Evolutionary conservation across 1,140 invertebrate species (phyloP), one percentile per base, ranked within the genome.

Genomic region (Musca domestica): DNA sequence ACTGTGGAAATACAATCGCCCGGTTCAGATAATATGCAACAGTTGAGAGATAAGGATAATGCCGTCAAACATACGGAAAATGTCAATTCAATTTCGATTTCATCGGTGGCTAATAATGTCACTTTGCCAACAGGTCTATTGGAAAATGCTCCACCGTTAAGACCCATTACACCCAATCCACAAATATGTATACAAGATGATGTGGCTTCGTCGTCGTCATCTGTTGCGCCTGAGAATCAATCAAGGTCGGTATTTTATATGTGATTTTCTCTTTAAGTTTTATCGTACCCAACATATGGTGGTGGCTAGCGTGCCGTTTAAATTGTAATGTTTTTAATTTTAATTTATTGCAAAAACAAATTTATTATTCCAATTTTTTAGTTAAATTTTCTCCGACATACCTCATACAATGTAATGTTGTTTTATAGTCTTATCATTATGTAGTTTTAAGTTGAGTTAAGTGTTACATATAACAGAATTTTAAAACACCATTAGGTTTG

Each of bases 41-140:
- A 74, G 15, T 68, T 85, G 48, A 72, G 80, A 69, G 74, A 81
- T 51, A 84, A 84, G 68, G 78, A 83, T 56, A 83, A 82, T 69
- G 75, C 83, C 67, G 72, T 67, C 22, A 81, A 81, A 54, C 80
- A 81, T 47, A 72, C 79, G 1, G 81, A 84, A 48, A 80, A 84
- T 74, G 74, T 86, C 15, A 72, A 82, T 27, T 76, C 83, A 4
- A 83, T 86, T 67, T 85, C 84, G 64, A 80, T 86, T 12, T 80
- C 82, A 1, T 83, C 84, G 49, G 84, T 86, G 3, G 83, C 85
- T 5, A 82, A 89, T 83, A 83, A 85, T 80, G 75, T 89, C 74
- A 77, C 85, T 74, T n/a, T 88, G 82, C 83, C 83, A n/a, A 74
- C 75, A 22, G 80, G 80, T 4, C 69, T 83, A 58, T 64, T 82